Evolutionary conservation across 2,888 invertebrate species (phyloP), one percentile per base, ranked within the genome.

Genomic region (Danaus chrysippus): DNA sequence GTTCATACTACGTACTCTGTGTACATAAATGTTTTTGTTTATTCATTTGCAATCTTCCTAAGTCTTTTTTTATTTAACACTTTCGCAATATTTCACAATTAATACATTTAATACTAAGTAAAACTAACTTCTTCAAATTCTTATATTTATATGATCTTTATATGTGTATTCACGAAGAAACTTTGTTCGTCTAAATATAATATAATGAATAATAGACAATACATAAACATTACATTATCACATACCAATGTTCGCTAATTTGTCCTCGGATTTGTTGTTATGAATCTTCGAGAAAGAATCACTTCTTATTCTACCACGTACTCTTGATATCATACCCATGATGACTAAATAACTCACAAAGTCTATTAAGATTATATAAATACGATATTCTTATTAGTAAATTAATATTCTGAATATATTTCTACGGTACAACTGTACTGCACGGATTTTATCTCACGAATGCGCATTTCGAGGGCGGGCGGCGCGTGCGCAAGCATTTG

Each of bases 311-410:
- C 94, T 89, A n/a, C 93, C 93, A 55, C 94, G 90, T 73, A 94
- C 94, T 75, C 94, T 89, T 42, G 93, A 94, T 75, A 94, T 94
- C 94, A 94, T 94, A 59, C 94, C 94, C 94, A 94, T 94, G 69
- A 72, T 74, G 43, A 60, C 13, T 43, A 55, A 42, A 44, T 13
- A 54, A 57, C 11, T 42, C 42, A 58, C 34, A 12, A 44, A 46
- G 10, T 54, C 43, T 41, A 59, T 23, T 19, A 46, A 46, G 19
- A 57, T 19, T 61, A 49, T 44, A 42, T 23, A 54, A 41, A 43
- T 42, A 53, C 23, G 6, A 55, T 56, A 23, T 61, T 13, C n/a
- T 12, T 41, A 11, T 1, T 2, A 13, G 12, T 23, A 34, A 41
- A 34, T 42, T 54, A 49, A 43, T 59, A 43, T 57, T 59, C 19